phyloP scores from a whole-genome alignment of 2,113 vertebrate genomes.

The Forbesichthys papilliferus region DNA sequence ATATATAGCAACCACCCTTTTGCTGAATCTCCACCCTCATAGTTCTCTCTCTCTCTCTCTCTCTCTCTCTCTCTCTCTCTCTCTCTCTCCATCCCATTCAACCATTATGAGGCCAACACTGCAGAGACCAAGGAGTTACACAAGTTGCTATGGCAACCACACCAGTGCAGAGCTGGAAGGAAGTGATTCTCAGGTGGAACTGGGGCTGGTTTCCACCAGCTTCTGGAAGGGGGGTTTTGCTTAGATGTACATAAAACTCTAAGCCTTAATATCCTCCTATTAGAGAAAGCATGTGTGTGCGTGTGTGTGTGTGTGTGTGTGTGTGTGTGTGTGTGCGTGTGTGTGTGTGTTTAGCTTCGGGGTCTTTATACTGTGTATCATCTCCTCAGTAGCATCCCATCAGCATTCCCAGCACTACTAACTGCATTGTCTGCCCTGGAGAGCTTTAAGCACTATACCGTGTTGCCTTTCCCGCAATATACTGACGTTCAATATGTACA shows the following conservation, averaged over 20 bases:
- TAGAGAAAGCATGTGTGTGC: neutral
- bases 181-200: constrained; percentile 10
- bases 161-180: constrained; percentile 17
- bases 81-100: constrained; percentile 8
- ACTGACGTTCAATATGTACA: neutral
- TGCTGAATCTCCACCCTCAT: no score
- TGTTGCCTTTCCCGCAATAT: neutral
- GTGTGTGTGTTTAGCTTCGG: constrained; percentile 9
- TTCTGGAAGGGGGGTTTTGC: neutral
- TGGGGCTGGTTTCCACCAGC: constrained; percentile 22
- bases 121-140: constrained; percentile 27
- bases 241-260: neutral
- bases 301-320: constrained; percentile 1
- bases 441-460: constrained; percentile 22
- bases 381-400: constrained; percentile 45
- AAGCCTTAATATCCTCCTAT: neutral
- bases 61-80: neutral
- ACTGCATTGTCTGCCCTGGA: constrained; percentile 19
- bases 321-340: constrained; percentile 4
- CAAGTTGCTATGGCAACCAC: constrained; percentile 65
- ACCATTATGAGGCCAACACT: constrained; percentile 6
- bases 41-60: constrained; percentile 3
- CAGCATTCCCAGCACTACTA: constrained; percentile 35
- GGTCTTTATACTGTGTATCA: constrained; percentile 19
- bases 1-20: no score